A percentile compares a stretch with the other conserved stretches of the same genome.
Evolutionary conservation across 2,797 vertebrate genomes (phyloP).

Genomic region (Chrysocyon brachyurus): DNA sequence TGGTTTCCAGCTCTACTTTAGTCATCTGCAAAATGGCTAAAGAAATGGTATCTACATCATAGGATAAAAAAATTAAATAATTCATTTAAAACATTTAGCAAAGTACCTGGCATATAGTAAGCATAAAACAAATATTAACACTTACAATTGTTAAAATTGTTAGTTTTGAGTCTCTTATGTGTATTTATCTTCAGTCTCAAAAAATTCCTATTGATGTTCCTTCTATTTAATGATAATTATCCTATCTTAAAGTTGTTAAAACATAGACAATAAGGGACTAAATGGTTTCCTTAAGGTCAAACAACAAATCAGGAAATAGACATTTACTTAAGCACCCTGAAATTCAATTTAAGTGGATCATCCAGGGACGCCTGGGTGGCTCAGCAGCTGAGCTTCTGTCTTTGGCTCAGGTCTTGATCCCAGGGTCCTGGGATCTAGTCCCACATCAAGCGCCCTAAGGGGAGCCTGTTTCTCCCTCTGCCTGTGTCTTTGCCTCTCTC

Average conservation of each 20-base stretch:
- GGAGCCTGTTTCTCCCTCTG: too few relatives aligned
- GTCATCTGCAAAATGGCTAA: conserved; percentile 27
- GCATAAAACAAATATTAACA: background rate
- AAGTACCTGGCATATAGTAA: background rate
- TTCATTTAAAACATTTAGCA: conserved; percentile 15
- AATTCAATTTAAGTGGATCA: background rate
- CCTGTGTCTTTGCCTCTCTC: too few relatives aligned
- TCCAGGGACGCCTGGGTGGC: too few relatives aligned
- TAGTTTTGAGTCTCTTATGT: background rate
- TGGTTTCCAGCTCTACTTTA: background rate
- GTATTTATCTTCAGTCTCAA: background rate
- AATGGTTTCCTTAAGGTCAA: conserved; percentile 6
- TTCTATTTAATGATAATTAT: background rate
- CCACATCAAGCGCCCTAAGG: too few relatives aligned
- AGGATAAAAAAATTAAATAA: background rate
- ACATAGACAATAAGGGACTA: background rate
- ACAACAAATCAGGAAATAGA: conserved; percentile 20
- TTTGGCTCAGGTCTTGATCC: too few relatives aligned
- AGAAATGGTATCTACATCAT: background rate
- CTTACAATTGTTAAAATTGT: background rate
- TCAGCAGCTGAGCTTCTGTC: too few relatives aligned
- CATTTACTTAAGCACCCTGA: background rate
- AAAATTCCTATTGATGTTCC: background rate
- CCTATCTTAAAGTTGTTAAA: conserved; percentile 3
- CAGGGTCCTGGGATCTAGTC: too few relatives aligned